Base-by-base conservation (phyloP, 2,888 invertebrate genomes). In the Cryptocephalus moraei region DNA sequence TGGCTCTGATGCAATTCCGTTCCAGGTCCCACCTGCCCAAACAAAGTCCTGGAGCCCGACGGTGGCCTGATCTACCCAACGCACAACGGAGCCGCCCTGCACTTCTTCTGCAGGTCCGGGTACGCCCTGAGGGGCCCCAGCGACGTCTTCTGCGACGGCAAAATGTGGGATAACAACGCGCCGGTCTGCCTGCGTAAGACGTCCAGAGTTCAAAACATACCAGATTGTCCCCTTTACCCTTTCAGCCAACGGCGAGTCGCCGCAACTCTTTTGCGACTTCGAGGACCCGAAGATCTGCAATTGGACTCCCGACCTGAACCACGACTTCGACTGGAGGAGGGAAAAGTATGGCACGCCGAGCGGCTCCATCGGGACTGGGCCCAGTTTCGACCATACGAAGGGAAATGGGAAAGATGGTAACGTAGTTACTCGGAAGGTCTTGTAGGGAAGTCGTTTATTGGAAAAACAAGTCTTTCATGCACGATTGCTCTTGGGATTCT, bases 281-380 rank as follows among this genome's bases (percentile, higher is more conserved):
- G 86, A 86, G 65, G 70, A 71, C 0, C 68, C 73, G 0, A 77
- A 78, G 54, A 62, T 86, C 0, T 91, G 91, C 57, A 87, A 85
- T n/a, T 91, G 90, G 90, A 76, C 71, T 0, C 81, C 83, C 39
- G 86, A 86, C 48, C 73, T 79, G 0, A 70, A 74, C 1, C 80
- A 84, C 51, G 81, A 86, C 63, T 85, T 86, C 53, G 84, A 86
- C 56, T 91, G 90, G 90, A 73, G 63, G 9, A 72, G 86, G 9
- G 71, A 80, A 40, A 81, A 80, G 58, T 75, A 69, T 44, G 75
- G 74, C 41, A 83, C 84, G 0, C 82, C 83, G 0, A 82, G 81
- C 46, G 75, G 76, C 0, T 75, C 78, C 49, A 69, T 81, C 1
- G 77, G 77, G 1, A 87, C 88, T 0, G 88, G 90, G 4, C 89